Evolutionary conservation across 2,888 invertebrate genomes (phyloP).

Genomic region (Atethmia centrago): DNA sequence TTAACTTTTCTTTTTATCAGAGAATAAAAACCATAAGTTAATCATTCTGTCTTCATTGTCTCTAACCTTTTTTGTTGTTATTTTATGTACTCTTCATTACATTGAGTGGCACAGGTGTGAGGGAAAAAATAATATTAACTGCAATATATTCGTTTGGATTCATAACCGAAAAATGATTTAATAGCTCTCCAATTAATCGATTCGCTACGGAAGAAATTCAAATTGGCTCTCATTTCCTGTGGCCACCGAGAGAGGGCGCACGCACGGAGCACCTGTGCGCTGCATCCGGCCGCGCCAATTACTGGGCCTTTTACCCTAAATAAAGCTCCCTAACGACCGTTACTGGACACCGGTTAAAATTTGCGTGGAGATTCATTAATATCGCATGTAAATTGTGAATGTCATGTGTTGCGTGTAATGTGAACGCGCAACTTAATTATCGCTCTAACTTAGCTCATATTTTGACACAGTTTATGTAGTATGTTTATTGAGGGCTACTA

Average conservation of each 20-base stretch:
- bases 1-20: slow-evolving; percentile 54
- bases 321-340: slow-evolving; percentile 81
- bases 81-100: slow-evolving; percentile 33
- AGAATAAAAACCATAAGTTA: slow-evolving; percentile 51
- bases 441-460: slow-evolving; percentile 50
- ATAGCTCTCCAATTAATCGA: slow-evolving; percentile 83
- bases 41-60: slow-evolving; percentile 59
- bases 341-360: slow-evolving; percentile 79
- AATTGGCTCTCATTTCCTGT: slow-evolving; percentile 87
- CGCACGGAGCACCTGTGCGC: slow-evolving; percentile 84
- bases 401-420: slow-evolving; percentile 61
- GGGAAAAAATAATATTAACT: slow-evolving; percentile 59
- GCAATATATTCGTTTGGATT: slow-evolving; percentile 54
- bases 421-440: slow-evolving; percentile 61
- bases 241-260: slow-evolving; percentile 82
- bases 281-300: slow-evolving; percentile 87
- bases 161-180: slow-evolving; percentile 69
- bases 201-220: slow-evolving; percentile 85
- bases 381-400: slow-evolving; percentile 65
- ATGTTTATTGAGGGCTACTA: neutral
- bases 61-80: slow-evolving; percentile 41
- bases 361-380: slow-evolving; percentile 77
- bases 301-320: slow-evolving; percentile 84
- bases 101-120: slow-evolving; percentile 56
- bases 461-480: slow-evolving; percentile 30